Conservation (phyloP, 1,140 invertebrate species). For the Sipha flava region DNA sequence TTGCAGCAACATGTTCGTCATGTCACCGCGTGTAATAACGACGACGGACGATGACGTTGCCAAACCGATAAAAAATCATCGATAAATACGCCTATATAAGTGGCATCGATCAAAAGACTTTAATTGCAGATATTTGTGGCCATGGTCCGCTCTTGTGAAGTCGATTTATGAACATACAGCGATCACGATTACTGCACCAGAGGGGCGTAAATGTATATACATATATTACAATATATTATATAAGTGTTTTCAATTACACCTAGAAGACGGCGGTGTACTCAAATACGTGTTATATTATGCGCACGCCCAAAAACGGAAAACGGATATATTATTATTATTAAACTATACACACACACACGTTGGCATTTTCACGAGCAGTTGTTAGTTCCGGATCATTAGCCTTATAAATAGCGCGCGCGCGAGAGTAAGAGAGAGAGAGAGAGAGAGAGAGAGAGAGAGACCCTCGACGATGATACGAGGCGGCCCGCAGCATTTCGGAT, state of each 20-base stretch:
- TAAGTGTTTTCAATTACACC: background rate
- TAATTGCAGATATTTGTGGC: background rate
- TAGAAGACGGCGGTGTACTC: background rate
- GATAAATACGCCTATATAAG: background rate
- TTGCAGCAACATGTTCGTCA: too few species aligned
- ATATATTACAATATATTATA: background rate
- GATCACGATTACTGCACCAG: background rate
- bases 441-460: background rate
- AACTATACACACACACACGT: background rate
- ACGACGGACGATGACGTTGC: slow-evolving; percentile 1
- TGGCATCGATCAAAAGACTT: background rate
- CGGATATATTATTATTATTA: background rate
- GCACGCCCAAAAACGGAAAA: background rate
- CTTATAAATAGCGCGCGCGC: background rate
- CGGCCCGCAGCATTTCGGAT: slow-evolving; percentile 18
- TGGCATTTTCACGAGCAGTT: background rate
- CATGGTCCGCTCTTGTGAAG: background rate
- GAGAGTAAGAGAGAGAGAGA: background rate
- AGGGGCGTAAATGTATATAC: background rate
- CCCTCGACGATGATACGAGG: slow-evolving; percentile 20
- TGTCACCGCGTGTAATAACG: background rate
- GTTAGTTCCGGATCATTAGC: slow-evolving; percentile 29
- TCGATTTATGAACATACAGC: background rate
- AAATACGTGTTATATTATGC: background rate
- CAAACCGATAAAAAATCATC: background rate